These are phyloP conservation scores for Geotrupes spiniger DNA, from an alignment of 2,888 invertebrate genomes.

Conservation along the genomic window DNA sequence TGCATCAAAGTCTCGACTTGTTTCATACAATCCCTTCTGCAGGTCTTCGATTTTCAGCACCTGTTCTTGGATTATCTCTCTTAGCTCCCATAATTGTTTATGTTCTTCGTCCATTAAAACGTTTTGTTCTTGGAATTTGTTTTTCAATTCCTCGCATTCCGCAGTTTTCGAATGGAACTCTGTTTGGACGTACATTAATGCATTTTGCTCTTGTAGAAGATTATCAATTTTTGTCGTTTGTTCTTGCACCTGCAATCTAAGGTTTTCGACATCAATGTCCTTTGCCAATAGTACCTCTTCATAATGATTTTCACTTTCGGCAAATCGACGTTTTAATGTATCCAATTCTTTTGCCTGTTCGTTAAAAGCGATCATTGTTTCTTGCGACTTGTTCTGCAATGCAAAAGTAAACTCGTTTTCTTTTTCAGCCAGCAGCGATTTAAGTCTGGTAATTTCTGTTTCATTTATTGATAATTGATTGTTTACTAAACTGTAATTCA, in stretches of 20 bases:
- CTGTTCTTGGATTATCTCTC: conserved; percentile 64
- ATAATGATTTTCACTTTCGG: conserved; percentile 29
- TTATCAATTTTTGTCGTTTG: conserved; percentile 19
- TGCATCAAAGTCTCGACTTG: conserved; percentile 58
- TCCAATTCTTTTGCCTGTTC: conserved; percentile 33
- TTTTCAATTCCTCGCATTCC: conserved; percentile 54
- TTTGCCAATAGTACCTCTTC: conserved; percentile 38
- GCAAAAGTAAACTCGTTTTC: conserved; percentile 31
- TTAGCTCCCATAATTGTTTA: conserved; percentile 57
- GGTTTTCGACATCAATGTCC: conserved; percentile 37
- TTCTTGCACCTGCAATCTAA: conserved; percentile 34
- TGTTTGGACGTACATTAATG: conserved; percentile 45
- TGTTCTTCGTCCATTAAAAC: conserved; percentile 56
- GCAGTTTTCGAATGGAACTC: conserved; percentile 54
- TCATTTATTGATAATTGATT: conserved; percentile 30
- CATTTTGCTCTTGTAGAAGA: conserved; percentile 14
- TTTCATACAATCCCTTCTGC: conserved; percentile 64
- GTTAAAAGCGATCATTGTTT: conserved; percentile 25
- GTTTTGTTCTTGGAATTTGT: conserved; percentile 56
- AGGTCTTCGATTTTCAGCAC: conserved; percentile 71
- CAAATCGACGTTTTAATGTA: conserved; percentile 27
- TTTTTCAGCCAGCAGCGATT: conserved; percentile 29
- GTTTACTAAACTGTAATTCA: conserved; percentile 25
- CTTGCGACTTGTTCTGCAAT: conserved; percentile 27
- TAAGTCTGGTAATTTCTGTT: conserved; percentile 29